Conservation (phyloP, 2,113 vertebrate genomes). For the Phyllopteryx taeniolatus region DNA sequence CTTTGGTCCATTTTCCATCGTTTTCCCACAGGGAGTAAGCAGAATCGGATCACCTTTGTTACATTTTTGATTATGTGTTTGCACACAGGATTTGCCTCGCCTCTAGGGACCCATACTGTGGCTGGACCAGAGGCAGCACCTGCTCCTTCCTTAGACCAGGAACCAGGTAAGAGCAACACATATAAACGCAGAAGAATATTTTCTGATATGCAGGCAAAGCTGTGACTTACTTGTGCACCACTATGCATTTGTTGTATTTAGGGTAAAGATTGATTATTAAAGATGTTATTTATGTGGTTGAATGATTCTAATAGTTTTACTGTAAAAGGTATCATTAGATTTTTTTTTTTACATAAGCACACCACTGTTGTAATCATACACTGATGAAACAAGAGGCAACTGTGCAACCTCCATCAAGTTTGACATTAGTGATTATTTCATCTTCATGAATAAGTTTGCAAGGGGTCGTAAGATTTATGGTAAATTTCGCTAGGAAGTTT, state of each 20-base stretch:
- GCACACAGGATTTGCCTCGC: constrained; percentile 83
- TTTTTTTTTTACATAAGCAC: too few relatives aligned
- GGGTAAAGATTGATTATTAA: not conserved
- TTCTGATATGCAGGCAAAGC: not conserved
- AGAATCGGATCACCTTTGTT: not conserved
- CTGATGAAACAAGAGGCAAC: not conserved
- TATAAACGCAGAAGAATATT: not conserved
- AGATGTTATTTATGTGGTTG: not conserved
- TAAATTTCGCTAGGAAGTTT: not conserved
- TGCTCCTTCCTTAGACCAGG: constrained; percentile 87
- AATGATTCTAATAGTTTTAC: not conserved
- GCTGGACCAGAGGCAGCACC: constrained; percentile 87
- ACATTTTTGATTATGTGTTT: constrained; percentile 27
- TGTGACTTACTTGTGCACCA: not conserved
- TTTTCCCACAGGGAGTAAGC: not conserved
- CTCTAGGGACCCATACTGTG: constrained; percentile 92
- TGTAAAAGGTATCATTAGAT: not conserved
- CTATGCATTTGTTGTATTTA: not conserved
- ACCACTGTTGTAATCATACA: not conserved
- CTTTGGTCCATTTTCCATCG: not conserved
- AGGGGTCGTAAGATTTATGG: not conserved
- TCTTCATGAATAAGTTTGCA: not conserved
- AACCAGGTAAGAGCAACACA: constrained; percentile 76
- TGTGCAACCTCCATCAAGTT: not conserved
- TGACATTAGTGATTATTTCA: not conserved